Evolutionary conservation across 2,888 invertebrate genomes (phyloP).

Genomic region (Anthoptus insignis): DNA sequence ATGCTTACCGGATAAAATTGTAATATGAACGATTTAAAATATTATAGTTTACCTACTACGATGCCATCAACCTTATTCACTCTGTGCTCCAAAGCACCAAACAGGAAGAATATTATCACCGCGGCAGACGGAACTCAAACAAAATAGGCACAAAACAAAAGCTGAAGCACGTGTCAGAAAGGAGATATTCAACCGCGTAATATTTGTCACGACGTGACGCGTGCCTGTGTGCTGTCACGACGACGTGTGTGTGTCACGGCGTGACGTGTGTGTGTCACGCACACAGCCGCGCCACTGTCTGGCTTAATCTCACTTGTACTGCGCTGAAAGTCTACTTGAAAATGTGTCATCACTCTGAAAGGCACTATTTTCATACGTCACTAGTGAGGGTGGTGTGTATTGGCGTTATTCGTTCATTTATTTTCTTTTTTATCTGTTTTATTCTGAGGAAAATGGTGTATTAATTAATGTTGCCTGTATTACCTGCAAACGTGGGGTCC

Average conservation of each 20-base stretch:
- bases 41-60: neutral
- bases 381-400: constrained; percentile 43
- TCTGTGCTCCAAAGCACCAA: neutral
- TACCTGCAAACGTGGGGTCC: too few relatives aligned
- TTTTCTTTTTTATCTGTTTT: too few relatives aligned
- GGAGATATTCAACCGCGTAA: constrained; percentile 28
- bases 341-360: constrained; percentile 76
- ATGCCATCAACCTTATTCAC: neutral
- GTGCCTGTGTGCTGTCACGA: constrained; percentile 24
- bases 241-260: constrained; percentile 25
- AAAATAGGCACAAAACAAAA: constrained; percentile 33
- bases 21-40: neutral
- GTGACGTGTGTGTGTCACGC: constrained; percentile 24
- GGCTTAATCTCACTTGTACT: constrained; percentile 70
- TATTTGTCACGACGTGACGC: constrained; percentile 34
- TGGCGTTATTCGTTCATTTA: constrained; percentile 44
- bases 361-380: constrained; percentile 75
- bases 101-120: constrained; percentile 26
- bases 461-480: too few relatives aligned
- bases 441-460: too few relatives aligned
- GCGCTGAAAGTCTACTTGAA: constrained; percentile 65
- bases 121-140: constrained; percentile 24
- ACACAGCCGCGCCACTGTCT: constrained; percentile 46
- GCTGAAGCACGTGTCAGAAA: constrained; percentile 25
- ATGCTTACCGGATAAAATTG: too few relatives aligned